These are phyloP conservation scores for Labia minor DNA, from an alignment of 2,888 invertebrate genomes.

Conservation along the genomic window DNA sequence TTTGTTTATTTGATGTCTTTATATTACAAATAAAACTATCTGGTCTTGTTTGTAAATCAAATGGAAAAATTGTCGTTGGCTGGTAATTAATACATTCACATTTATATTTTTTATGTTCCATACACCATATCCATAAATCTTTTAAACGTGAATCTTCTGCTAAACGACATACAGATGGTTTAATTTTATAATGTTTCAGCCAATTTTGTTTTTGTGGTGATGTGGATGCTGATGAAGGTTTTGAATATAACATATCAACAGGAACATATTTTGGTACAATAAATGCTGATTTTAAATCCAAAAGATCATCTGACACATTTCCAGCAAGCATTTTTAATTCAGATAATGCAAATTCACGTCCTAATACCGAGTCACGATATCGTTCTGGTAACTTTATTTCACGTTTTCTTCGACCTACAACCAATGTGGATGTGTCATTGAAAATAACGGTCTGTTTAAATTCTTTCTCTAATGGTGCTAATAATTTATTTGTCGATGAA, in stretches of 20 bases:
- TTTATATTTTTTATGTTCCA: not conserved
- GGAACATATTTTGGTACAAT: not conserved
- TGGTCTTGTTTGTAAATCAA: not conserved
- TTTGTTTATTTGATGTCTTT: too few relatives aligned
- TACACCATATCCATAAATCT: not conserved
- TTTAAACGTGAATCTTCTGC: not conserved
- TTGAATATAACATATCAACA: not conserved
- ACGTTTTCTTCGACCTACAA: slow-evolving; percentile 46
- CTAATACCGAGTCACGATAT: slow-evolving; percentile 41
- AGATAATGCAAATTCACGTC: not conserved
- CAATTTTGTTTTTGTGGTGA: not conserved
- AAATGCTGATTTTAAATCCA: not conserved
- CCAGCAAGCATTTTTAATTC: not conserved
- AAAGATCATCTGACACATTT: not conserved
- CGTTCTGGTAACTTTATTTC: slow-evolving; percentile 50
- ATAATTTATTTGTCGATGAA: not conserved
- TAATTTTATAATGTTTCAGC: not conserved
- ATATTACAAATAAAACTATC: not conserved
- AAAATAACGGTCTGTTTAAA: slow-evolving; percentile 60
- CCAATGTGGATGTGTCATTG: slow-evolving; percentile 51
- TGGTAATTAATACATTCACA: not conserved
- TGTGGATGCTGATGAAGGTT: not conserved
- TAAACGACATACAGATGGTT: not conserved
- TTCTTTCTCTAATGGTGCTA: slow-evolving; percentile 45
- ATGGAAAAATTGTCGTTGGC: not conserved